Percentiles rank a stretch among this genome's conserved stretches.
Conservation (phyloP, 2,888 invertebrate species). For the Iphiclides podalirius region DNA sequence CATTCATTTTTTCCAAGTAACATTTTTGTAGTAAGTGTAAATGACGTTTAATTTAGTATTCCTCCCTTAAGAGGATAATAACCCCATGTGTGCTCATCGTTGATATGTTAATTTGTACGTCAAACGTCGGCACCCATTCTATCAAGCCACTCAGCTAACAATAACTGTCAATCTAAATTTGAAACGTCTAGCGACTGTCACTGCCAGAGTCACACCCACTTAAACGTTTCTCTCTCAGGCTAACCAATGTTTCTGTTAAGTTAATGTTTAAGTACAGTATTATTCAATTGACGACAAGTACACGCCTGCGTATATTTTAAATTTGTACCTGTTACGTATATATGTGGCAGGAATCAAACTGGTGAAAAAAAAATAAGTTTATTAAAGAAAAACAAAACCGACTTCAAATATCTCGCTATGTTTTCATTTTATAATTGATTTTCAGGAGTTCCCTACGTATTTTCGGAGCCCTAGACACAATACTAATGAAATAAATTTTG, state of each 20-base stretch:
- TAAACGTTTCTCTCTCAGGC: neutral
- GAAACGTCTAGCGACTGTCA: constrained; percentile 13
- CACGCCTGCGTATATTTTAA: too few relatives aligned
- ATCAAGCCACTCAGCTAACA: constrained; percentile 14
- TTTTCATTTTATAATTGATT: too few relatives aligned
- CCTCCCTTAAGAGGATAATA: constrained; percentile 3
- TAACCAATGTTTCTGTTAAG: constrained; percentile 1
- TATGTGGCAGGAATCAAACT: too few relatives aligned
- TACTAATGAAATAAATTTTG: too few relatives aligned
- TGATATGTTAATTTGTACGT: constrained; percentile 22
- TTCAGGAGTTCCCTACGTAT: too few relatives aligned
- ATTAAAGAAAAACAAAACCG: too few relatives aligned
- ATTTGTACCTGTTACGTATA: too few relatives aligned
- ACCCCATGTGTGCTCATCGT: constrained; percentile 8
- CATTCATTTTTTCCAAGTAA: too few relatives aligned
- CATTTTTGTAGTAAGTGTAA: neutral
- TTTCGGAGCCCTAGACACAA: too few relatives aligned
- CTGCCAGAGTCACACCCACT: constrained; percentile 8
- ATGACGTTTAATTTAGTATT: neutral
- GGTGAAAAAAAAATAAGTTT: too few relatives aligned
- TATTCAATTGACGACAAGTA: too few relatives aligned
- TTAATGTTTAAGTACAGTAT: neutral
- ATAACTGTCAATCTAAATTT: constrained; percentile 26
- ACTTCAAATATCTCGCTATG: too few relatives aligned
- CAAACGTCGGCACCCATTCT: constrained; percentile 22